Percentiles rank a stretch among this genome's conserved stretches.
phyloP scores from a whole-genome alignment of 2,797 vertebrate species.

The Perodicticus potto region DNA sequence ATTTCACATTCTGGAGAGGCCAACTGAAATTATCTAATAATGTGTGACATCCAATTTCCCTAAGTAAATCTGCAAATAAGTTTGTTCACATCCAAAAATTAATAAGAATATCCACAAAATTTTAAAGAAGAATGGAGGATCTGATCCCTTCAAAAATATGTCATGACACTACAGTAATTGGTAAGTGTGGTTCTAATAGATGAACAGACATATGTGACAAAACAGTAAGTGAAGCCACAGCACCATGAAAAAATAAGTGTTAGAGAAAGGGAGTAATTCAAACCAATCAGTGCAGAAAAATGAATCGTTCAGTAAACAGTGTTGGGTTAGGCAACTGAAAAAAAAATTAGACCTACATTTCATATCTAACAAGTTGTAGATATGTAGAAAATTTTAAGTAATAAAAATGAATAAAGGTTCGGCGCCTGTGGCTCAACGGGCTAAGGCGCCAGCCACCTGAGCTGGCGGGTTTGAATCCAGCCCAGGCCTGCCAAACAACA shows the following conservation, averaged over 20 bases:
- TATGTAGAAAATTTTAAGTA: not conserved
- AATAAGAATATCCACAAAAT: not conserved
- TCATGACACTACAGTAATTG: not conserved
- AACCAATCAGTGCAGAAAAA: not conserved
- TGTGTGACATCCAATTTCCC: not conserved
- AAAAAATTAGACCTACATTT: not conserved
- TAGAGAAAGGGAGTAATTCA: not conserved
- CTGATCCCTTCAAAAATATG: not conserved
- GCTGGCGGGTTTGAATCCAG: too few species aligned
- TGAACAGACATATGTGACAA: not conserved
- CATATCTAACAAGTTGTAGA: not conserved
- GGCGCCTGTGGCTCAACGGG: too few species aligned
- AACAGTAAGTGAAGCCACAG: not conserved
- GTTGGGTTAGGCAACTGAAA: not conserved
- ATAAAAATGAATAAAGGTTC: not conserved
- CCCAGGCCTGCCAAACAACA: too few species aligned
- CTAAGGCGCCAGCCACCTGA: too few species aligned
- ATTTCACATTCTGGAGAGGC: not conserved
- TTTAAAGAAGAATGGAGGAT: not conserved
- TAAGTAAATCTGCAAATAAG: not conserved
- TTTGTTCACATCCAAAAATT: not conserved
- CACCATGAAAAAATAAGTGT: not conserved
- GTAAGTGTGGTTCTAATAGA: not conserved
- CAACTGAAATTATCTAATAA: not conserved
- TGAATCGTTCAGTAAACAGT: not conserved